Base-by-base conservation (phyloP, 2,113 vertebrate species). In the Numida meleagris region DNA sequence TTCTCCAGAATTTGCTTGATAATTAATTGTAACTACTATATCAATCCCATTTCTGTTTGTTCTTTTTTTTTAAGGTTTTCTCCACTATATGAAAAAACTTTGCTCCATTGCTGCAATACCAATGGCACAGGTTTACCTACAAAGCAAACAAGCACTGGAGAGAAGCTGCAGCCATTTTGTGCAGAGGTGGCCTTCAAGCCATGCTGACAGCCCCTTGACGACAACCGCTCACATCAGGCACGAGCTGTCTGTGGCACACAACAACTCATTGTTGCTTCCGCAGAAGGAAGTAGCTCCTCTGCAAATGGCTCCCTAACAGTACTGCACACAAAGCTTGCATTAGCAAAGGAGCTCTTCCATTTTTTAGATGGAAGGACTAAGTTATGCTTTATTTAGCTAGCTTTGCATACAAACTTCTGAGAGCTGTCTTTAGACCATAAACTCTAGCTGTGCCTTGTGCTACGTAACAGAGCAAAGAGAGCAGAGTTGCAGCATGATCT, bases 201-300 rank as follows among this genome's bases (percentile, higher is more conserved):
- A 0, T 21, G 27, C 15, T 2, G 2, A 36, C 14, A 73, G 20
- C 12, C 0, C 0, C 53, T 31, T 16, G 43, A 66, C 25, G 40
- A 58, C 12, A 33, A 33, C 3, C 20, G 14, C 11, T 38, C 76
- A 50, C 59, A 45, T 3, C 45, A 23, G 70, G 8, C 19, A 33
- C 2, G 18, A 38, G 63, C 14, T 51, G 21, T 14, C 29, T 3
- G 0, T 3, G 6, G 46, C 50, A 50, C 0, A 0, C 29, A 48
- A 25, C 20, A 74, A 13, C 2, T 31, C 61, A 68, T 12, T 9
- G 14, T 33, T 67, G 4, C 36, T 42, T 36, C 13, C 17, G 19
- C 24, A n/a, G 43, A 45, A 65, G 51, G 34, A 71, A 86, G 63
- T 27, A 71, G 23, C 27, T 86, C 43, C 48, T 46, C 57, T 33